Evolutionary conservation across 2,888 invertebrate genomes (phyloP).

Genomic region (Didymodactylos carnosus): DNA sequence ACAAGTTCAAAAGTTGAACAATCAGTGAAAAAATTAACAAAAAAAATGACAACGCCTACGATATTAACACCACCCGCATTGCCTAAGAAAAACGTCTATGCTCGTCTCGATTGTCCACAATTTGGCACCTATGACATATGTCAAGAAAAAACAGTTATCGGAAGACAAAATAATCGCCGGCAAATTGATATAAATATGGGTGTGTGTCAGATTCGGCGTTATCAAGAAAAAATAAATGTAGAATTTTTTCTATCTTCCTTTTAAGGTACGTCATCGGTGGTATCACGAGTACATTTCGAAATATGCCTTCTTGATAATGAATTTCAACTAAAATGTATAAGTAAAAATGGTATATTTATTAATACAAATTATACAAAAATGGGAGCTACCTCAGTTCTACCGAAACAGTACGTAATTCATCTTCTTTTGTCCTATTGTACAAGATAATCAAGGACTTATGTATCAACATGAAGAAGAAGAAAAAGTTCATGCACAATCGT

Average conservation of each 20-base stretch:
- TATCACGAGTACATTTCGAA: not conserved
- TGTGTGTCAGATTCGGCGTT: too few species aligned
- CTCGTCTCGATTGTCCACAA: not conserved
- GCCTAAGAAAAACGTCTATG: not conserved
- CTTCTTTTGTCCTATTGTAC: too few species aligned
- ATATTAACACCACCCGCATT: not conserved
- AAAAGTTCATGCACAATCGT: too few species aligned
- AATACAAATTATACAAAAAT: constrained; percentile 4
- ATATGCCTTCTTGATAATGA: not conserved
- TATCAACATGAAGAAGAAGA: too few species aligned
- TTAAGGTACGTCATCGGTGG: not conserved
- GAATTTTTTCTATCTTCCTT: not conserved
- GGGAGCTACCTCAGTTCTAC: not conserved
- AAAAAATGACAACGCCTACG: not conserved
- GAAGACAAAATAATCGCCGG: not conserved
- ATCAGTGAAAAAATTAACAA: not conserved
- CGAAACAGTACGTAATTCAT: not conserved
- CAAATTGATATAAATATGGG: not conserved
- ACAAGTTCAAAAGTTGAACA: not conserved
- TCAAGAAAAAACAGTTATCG: not conserved
- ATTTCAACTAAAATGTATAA: constrained; percentile 3
- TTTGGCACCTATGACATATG: not conserved
- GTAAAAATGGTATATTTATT: constrained; percentile 13
- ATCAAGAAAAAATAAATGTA: not conserved
- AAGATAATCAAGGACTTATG: too few species aligned